Conservation (phyloP, 2,888 invertebrate species). For the Reticulitermes lucifugus region DNA sequence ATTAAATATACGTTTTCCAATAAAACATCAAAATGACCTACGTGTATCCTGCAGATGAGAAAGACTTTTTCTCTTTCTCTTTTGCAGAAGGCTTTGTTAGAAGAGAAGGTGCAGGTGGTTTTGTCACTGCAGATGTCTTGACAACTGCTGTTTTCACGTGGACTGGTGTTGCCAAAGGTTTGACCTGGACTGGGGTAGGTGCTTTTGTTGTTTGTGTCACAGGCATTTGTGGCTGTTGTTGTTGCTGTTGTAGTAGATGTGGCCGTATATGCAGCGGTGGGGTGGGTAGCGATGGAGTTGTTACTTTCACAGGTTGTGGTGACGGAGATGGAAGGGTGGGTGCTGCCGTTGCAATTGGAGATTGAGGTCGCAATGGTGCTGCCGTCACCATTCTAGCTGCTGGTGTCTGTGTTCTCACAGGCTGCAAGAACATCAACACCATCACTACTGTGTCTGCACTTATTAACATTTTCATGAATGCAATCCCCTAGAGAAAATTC, state of each 20-base stretch:
- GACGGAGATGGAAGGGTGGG: slow-evolving; percentile 35
- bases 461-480: no score
- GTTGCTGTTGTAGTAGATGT: slow-evolving; percentile 47
- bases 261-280: slow-evolving; percentile 52
- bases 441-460: not conserved
- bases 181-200: slow-evolving; percentile 32
- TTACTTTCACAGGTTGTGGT: slow-evolving; percentile 34
- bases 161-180: slow-evolving; percentile 34
- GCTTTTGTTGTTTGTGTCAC: slow-evolving; percentile 27
- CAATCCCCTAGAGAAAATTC: no score
- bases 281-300: slow-evolving; percentile 46
- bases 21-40: slow-evolving; percentile 57
- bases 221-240: slow-evolving; percentile 22
- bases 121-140: slow-evolving; percentile 37
- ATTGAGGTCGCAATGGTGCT: slow-evolving; percentile 51
- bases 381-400: slow-evolving; percentile 53
- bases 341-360: slow-evolving; percentile 48
- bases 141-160: slow-evolving; percentile 45
- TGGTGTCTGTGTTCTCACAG: slow-evolving; percentile 53
- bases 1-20: slow-evolving; percentile 20
- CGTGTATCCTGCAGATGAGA: slow-evolving; percentile 69
- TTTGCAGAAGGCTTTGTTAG: slow-evolving; percentile 71
- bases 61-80: slow-evolving; percentile 82
- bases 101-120: slow-evolving; percentile 50
- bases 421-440: slow-evolving; percentile 50